A percentile compares a stretch with the other conserved stretches of the same genome.
phyloP scores from a whole-genome alignment of 2,888 invertebrate species.

The Adineta ricciae region DNA sequence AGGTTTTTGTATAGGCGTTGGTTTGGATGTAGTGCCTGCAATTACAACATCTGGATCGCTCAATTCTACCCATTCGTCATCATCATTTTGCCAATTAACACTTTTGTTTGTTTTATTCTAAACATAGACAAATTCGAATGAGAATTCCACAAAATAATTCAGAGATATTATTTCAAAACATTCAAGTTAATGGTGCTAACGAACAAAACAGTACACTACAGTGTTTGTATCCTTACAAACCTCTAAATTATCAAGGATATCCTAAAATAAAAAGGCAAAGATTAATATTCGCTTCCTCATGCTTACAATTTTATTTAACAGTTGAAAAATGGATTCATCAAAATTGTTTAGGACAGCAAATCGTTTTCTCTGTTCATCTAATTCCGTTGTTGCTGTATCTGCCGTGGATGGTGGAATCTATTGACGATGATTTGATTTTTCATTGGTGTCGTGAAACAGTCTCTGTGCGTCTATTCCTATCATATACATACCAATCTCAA shows the following conservation, averaged over 20 bases:
- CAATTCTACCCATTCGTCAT: constrained; percentile 1
- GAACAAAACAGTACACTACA: background rate
- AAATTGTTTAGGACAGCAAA: background rate
- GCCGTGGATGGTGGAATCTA: background rate
- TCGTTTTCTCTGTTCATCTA: background rate
- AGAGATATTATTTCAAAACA: background rate
- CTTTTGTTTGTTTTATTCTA: constrained; percentile 12
- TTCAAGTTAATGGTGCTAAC: background rate
- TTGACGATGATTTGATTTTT: background rate
- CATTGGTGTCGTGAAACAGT: background rate
- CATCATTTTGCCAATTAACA: constrained; percentile 19
- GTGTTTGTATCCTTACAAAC: background rate
- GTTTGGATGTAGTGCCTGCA: background rate
- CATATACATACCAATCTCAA: background rate
- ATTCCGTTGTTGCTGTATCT: background rate
- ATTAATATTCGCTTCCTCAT: background rate
- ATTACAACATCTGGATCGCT: background rate
- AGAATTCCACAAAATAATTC: no score
- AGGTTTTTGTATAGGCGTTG: background rate
- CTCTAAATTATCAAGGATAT: background rate
- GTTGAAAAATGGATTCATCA: background rate
- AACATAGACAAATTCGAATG: background rate
- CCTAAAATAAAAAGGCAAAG: background rate
- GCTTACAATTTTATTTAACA: constrained; percentile 10
- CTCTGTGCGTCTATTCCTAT: no score